Base-by-base conservation (phyloP, 2,888 invertebrate species). In the Notodonta dromedarius region DNA sequence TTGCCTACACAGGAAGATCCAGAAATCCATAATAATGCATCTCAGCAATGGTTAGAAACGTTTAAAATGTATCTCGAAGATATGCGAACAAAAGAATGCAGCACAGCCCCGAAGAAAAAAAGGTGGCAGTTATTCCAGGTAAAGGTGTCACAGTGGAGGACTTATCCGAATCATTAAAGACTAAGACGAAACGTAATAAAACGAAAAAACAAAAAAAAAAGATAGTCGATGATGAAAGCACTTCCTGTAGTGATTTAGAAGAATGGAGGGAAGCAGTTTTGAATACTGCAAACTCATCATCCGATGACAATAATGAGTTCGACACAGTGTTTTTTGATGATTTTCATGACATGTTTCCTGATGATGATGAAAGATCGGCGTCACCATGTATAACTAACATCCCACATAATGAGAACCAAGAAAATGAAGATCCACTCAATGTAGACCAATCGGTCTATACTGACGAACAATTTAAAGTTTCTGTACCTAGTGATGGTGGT, bases 151-250 rank as follows among this genome's bases (percentile, higher is more conserved):
- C 44, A 44, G 44, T 44, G 44, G 44, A 44, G 48, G 48, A 57
- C 46, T 32, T 48, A 57, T 48, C 48, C 48, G 46, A 57, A 57
- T 48, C 57, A 48, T 48, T 57, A 46, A 57, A 57, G 12, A 44
- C 44, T 44, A 44, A 44, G 44, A 44, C 44, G 44, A 44, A 44
- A 44, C 44, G 44, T 44, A 44, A 44, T 44, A 44, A 44, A 44
- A 44, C 44, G 44, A 44, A 44, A 44, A 44, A 52, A 52, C 32
- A 52, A 52, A 52, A 52, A 52, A 52, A n/a, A 24, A 24, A 24
- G 32, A 32, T 52, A 5, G 52, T 52, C 52, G 32, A 52, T 52
- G 57, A 52, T 52, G 32, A 32, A 24, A 52, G 52, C 52, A 52
- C 13, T 24, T 52, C 52, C 16, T 52, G 52, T 14, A 52, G 32